Evolutionary conservation across 1,140 invertebrate species (phyloP), one percentile per base, ranked within the genome.

Genomic region (Musca vetustissima): DNA sequence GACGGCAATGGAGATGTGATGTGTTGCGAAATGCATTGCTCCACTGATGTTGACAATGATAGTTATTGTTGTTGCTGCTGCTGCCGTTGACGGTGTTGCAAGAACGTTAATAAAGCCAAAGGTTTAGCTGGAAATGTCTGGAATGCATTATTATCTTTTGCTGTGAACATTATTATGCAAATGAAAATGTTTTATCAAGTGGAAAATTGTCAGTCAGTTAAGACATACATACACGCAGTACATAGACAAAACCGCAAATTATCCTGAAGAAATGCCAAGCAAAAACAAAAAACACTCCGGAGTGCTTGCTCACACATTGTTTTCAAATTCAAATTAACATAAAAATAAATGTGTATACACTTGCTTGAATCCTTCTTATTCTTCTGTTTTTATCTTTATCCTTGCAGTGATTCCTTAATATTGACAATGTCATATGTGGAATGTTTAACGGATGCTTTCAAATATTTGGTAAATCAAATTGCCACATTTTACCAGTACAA

Each of bases 171-270:
- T 70, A 70, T 66, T 70, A 70, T 70, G 69, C 69, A 70, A 70
- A 70, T 70, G 69, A 70, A 69, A 70, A 70, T 66, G 69, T 61
- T 70, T 70, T 70, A 70, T 70, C 69, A 70, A 70, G 50, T 66
- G 64, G 69, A 66, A 70, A 70, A 70, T 70, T 70, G 69, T 61
- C 69, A 49, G 55, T 47, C 14, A 36, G 28, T 55, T 55, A 49
- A 57, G 52, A 53, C 65, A 21, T 50, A 24, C 47, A 24, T 32
- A 36, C 24, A 24, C n/a, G 48, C 24, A n/a, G n/a, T n/a, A n/a
- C 43, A 61, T 48, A 22, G 9, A 47, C 32, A 67, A 47, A 43
- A 48, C 32, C 24, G 53, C 53, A 59, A 68, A 48, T 28, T 47
- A 61, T 43, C 19, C n/a, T 21, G 17, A 11, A 19, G 55, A 28